Evolutionary conservation across 2,888 invertebrate species (phyloP), one percentile per base, ranked within the genome.

Genomic region (Acronicta psi): DNA sequence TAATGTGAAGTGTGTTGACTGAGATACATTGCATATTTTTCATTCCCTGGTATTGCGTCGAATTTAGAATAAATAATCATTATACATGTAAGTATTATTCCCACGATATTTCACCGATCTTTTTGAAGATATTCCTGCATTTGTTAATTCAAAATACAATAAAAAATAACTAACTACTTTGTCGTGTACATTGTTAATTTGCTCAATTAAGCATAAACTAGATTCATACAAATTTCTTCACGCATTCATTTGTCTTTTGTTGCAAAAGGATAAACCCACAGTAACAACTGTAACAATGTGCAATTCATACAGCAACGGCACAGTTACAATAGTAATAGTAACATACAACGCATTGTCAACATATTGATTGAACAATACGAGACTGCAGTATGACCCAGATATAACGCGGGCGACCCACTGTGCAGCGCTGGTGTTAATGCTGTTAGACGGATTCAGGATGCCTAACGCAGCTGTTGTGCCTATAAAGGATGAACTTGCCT

Each of bases 371-470:
- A 77, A 86, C 84, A 86, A 86, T 79, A 70, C 64, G 71, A 75
- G 82, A 66, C 79, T 83, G 79, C 82, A 80, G 82, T 74, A 73
- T 87, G 91, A 88, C 91, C 92, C 83, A 91, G 82, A 87, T 91
- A 80, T 81, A 78, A 77, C 79, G 78, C 82, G 79, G 82, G 79
- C 86, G 88, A 86, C 85, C 87, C 83, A 79, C 77, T 81, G 82
- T 81, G 77, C 82, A 34, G 34, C n/a, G 80, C 79, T 80, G 79
- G 77, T 79, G 81, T 76, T 86, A 86, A 84, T 78, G 66, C 73
- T 77, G 68, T 80, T 79, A 79, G 75, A 79, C 69, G 79, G 69
- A 78, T 81, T 65, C 77, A 73, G 74, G 68, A 49, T 65, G 71
- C 68, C 73, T 73, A 61, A 66, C 43, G 56, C 66, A 34, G 34